Conservation (phyloP, 2,888 invertebrate species). For the Cetonia aurata region DNA sequence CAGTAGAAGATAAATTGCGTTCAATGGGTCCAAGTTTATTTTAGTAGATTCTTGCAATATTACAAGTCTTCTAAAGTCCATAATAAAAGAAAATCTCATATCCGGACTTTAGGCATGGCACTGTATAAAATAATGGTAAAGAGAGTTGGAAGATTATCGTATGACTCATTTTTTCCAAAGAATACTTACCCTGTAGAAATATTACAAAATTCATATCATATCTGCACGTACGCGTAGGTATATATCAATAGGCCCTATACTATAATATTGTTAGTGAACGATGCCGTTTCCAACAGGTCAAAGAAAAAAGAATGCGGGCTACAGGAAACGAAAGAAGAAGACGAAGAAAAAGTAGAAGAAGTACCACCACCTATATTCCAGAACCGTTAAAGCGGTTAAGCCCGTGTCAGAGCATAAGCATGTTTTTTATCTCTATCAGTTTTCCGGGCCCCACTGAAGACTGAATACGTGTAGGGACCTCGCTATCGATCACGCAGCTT, state of each 20-base stretch:
- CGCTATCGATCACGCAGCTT: conserved; percentile 44
- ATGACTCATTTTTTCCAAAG: not conserved
- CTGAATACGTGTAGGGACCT: conserved; percentile 37
- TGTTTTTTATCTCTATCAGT: conserved; percentile 33
- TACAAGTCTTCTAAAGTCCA: too few relatives aligned
- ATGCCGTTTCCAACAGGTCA: conserved; percentile 22
- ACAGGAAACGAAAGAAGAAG: not conserved
- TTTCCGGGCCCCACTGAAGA: conserved; percentile 20
- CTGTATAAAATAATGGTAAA: too few relatives aligned
- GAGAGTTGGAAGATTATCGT: too few relatives aligned
- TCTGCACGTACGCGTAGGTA: not conserved
- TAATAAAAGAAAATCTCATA: too few relatives aligned
- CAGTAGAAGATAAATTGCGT: too few relatives aligned
- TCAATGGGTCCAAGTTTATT: too few relatives aligned
- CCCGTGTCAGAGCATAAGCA: conserved; percentile 34
- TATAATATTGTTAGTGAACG: conserved; percentile 10
- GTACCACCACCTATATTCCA: conserved; percentile 23
- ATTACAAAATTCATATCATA: not conserved
- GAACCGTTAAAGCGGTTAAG: conserved; percentile 37
- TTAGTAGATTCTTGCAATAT: too few relatives aligned
- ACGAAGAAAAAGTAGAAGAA: not conserved
- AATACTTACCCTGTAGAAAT: not conserved
- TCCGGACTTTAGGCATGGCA: too few relatives aligned
- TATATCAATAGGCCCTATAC: not conserved
- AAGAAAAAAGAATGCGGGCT: conserved; percentile 1